These are phyloP conservation scores for Ochotona princeps DNA, from an alignment of 2,113 vertebrate species.

Conservation along the genomic window DNA sequence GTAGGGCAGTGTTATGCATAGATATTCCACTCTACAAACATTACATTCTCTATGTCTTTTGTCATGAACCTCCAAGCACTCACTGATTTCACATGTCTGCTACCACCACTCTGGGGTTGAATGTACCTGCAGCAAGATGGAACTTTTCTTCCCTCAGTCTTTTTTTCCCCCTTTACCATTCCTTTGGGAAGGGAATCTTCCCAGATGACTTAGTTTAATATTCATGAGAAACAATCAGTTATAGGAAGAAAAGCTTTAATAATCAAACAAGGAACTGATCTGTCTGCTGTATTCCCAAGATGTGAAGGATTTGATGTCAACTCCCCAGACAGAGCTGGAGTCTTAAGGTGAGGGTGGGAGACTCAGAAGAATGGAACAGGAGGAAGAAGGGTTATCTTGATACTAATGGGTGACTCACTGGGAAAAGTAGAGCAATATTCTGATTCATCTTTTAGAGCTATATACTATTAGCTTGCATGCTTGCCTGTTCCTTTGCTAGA, in stretches of 20 bases:
- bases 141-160: neutral
- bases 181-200: neutral
- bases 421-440: neutral
- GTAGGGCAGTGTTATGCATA: neutral
- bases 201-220: neutral
- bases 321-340: neutral
- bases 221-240: neutral
- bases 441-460: neutral
- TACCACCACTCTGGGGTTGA: neutral
- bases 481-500: neutral
- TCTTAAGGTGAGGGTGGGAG: neutral
- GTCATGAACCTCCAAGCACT: neutral
- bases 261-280: neutral
- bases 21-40: neutral
- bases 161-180: neutral
- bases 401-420: neutral
- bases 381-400: neutral
- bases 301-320: neutral
- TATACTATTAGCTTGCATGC: neutral
- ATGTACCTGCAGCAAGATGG: neutral
- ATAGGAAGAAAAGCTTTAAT: neutral
- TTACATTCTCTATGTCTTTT: neutral
- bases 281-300: neutral
- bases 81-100: neutral
- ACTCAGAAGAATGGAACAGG: neutral